Percentiles rank a stretch among this genome's conserved stretches.
Evolutionary conservation across 2,113 vertebrate species (phyloP).

Genomic region (Heptranchias perlo): DNA sequence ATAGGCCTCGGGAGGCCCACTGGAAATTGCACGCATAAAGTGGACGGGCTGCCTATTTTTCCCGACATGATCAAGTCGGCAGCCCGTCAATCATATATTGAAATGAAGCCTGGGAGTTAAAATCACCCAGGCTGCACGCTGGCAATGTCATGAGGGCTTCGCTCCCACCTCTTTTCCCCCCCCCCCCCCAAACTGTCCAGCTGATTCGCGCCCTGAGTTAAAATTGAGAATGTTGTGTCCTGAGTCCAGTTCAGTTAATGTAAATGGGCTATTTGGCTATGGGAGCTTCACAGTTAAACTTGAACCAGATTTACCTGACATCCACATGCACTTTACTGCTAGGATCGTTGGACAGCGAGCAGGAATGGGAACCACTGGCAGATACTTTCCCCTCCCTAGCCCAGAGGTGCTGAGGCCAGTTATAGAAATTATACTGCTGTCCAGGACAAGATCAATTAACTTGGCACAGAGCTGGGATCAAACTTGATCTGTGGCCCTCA

Average conservation of each 20-base stretch:
- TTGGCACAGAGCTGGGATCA: background rate
- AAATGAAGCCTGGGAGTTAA: background rate
- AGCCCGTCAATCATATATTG: background rate
- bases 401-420: background rate
- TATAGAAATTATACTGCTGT: background rate
- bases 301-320: background rate
- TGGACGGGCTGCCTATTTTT: too few relatives aligned
- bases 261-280: background rate
- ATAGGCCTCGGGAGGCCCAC: too few relatives aligned
- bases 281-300: background rate
- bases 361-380: background rate
- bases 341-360: background rate
- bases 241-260: background rate
- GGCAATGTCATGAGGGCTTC: background rate
- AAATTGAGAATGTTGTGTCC: background rate
- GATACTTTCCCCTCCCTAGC: background rate
- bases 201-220: background rate
- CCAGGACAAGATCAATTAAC: background rate
- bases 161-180: background rate
- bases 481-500: background rate
- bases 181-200: background rate
- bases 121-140: background rate
- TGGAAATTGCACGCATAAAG: too few relatives aligned
- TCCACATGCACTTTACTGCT: background rate
- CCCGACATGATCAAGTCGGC: background rate